phyloP scores from a whole-genome alignment of 2,888 invertebrate species.

The Pyrochroa serraticornis region DNA sequence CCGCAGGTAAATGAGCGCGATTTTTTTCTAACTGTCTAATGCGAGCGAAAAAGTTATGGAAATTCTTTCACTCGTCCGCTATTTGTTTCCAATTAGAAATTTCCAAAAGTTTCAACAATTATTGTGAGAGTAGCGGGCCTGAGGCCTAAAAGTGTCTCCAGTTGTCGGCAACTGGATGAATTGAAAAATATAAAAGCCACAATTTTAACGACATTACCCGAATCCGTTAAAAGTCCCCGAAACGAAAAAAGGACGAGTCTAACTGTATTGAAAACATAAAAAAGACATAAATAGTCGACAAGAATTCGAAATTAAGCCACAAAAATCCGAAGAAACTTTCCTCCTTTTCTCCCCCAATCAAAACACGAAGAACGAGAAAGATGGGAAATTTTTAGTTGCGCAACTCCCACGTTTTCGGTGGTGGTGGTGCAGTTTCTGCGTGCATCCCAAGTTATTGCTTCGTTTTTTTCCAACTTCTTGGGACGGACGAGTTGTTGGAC shows the following conservation, averaged over 20 bases:
- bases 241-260: slow-evolving; percentile 5
- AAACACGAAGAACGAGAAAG: slow-evolving; percentile 21
- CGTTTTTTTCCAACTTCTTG: not conserved
- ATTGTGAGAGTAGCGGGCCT: too few species aligned
- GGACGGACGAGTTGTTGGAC: slow-evolving; percentile 38
- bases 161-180: not conserved
- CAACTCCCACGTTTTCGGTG: slow-evolving; percentile 36
- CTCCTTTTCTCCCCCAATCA: not conserved
- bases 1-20: too few species aligned
- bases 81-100: too few species aligned
- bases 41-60: too few species aligned
- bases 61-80: too few species aligned
- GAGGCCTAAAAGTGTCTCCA: not conserved
- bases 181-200: not conserved
- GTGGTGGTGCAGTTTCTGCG: slow-evolving; percentile 23
- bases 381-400: too few species aligned
- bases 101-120: too few species aligned
- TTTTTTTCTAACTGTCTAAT: too few species aligned
- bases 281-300: slow-evolving; percentile 21
- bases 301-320: slow-evolving; percentile 32
- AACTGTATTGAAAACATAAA: slow-evolving; percentile 24
- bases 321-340: slow-evolving; percentile 25
- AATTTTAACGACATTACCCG: not conserved
- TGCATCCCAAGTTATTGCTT: slow-evolving; percentile 32
- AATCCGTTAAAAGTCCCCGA: too few species aligned